phyloP scores from a whole-genome alignment of 2,113 vertebrate species.

The Clinocottus analis region DNA sequence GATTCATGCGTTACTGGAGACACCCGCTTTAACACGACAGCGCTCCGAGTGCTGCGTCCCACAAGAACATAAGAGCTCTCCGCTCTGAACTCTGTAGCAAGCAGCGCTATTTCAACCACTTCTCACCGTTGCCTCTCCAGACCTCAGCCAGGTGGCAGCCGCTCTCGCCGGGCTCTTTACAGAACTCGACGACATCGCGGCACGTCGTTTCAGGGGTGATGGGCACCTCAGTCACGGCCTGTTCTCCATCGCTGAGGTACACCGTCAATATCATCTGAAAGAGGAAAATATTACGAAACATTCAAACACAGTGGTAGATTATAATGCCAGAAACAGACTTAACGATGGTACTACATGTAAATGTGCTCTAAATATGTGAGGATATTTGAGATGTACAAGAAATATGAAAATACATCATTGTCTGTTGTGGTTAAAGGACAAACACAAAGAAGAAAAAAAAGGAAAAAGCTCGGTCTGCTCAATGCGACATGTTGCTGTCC shows the following conservation, averaged over 20 bases:
- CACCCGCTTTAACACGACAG: neutral
- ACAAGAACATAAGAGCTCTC: neutral
- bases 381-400: neutral
- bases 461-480: conserved; percentile 37
- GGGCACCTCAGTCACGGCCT: conserved; percentile 95
- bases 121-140: conserved; percentile 95
- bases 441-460: neutral
- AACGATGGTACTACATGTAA: neutral
- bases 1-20: conserved; percentile 9
- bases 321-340: neutral
- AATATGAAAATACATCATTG: neutral
- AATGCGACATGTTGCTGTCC: conserved; percentile 18
- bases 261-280: conserved; percentile 97
- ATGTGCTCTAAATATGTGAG: neutral
- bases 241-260: conserved; percentile 97
- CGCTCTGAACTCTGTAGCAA: neutral
- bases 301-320: neutral
- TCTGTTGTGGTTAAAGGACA: neutral
- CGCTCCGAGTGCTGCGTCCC: neutral
- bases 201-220: conserved; percentile 98
- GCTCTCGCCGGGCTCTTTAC: conserved; percentile 98
- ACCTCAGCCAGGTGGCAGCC: conserved; percentile 97
- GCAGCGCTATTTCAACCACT: neutral
- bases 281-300: conserved; percentile 3
- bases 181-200: conserved; percentile 97